Base-by-base conservation (phyloP, 2,797 vertebrate species). In the Coregonus suidteri region DNA sequence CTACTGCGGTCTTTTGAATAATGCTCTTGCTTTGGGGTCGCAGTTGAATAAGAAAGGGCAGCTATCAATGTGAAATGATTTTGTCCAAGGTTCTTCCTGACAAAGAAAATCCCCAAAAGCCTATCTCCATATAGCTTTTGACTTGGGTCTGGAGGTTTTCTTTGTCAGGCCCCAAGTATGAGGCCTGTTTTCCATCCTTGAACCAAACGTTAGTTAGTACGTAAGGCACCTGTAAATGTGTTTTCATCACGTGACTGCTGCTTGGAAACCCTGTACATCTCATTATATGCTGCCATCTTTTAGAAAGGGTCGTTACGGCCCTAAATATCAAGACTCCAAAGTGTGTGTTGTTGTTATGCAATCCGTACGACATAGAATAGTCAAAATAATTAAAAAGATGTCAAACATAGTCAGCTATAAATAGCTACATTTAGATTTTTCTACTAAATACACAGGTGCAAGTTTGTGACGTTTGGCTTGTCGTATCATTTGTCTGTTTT, bases 401-500 rank as follows among this genome's bases (percentile, higher is more conserved):
- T 54, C 52, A 56, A 31, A 53, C 52, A 31, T 53, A 59, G 18
- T 15, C 75, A 54, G 71, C 37, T 69, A 69, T 75, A 51, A 54
- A 14, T 16, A 20, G 7, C 1, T 71, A 41, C n/a, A 71, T 66
- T 56, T 73, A 16, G 20, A 75, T 6, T 4, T 30, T 64, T 64
- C n/a, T 25, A 64, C 59, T 64, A 64, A 34, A 3, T 11, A 47
- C 41, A 11, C 9, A 13, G 13, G 41, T 47, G 41, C 41, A 9
- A 30, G 16, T 25, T 73, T n/a, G 72, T 77, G 69, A 76, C 20
- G 4, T 71, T n/a, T 0, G 64, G 14, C 70, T 51, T 76, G 67
- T 81, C 67, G 73, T 35, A 73, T 77, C 76, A 25, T 72, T 77
- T 77, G 13, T 53, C 68, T 54, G 75, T 54, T 65, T 81, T 20